A percentile compares a stretch with the other conserved stretches of the same genome.
Evolutionary conservation across 2,888 invertebrate genomes (phyloP).

Genomic region (Lymantria dispar): DNA sequence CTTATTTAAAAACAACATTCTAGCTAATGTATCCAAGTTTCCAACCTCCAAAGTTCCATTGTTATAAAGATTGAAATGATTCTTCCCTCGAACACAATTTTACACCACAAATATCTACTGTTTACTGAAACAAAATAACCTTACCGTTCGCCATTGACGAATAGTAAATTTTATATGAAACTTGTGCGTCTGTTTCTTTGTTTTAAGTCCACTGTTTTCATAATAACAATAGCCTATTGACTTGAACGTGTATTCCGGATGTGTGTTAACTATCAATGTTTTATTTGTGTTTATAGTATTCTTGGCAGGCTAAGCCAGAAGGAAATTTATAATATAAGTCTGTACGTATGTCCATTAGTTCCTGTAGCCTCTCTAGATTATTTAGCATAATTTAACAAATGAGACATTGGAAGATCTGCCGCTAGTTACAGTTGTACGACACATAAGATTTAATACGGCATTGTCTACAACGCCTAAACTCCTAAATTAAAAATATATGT

Average conservation of each 20-base stretch:
- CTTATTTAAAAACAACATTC: conserved; percentile 31
- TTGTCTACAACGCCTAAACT: no score
- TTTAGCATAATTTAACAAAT: no score
- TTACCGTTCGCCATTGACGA: conserved; percentile 38
- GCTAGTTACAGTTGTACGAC: no score
- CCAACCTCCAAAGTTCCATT: conserved; percentile 31
- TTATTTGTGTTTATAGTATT: conserved; percentile 1
- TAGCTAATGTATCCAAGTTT: conserved; percentile 7
- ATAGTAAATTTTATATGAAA: conserved; percentile 58
- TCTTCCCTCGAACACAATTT: conserved; percentile 42
- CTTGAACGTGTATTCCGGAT: conserved; percentile 17
- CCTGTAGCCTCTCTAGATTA: no score
- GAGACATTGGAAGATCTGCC: no score
- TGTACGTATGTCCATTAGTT: no score
- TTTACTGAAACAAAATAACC: conserved; percentile 34
- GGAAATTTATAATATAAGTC: no score
- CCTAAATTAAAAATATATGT: no score
- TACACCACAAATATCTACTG: conserved; percentile 54
- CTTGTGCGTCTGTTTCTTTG: conserved; percentile 42
- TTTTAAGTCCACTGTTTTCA: conserved; percentile 33
- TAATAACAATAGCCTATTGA: conserved; percentile 55
- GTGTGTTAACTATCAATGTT: conserved; percentile 22
- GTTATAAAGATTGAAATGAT: conserved; percentile 18
- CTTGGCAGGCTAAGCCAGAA: no score
- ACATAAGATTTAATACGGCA: no score